These are phyloP conservation scores for Halcyon leucocephala DNA, from an alignment of 2,797 vertebrate genomes.

Conservation along the genomic window DNA sequence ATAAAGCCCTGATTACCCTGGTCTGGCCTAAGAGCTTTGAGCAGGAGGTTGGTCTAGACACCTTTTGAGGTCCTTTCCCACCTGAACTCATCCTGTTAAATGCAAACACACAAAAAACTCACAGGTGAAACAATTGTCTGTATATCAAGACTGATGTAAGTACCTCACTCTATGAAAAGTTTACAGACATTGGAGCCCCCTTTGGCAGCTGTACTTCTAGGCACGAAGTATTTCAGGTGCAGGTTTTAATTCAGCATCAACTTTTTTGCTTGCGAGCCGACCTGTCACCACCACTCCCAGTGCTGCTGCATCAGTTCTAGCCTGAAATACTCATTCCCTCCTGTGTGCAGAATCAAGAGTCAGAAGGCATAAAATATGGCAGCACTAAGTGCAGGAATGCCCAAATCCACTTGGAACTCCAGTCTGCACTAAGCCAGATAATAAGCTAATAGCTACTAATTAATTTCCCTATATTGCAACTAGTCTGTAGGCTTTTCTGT, in stretches of 20 bases:
- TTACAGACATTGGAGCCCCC: not conserved
- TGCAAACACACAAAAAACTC: not conserved
- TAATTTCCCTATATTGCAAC: not conserved
- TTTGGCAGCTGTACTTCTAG: not conserved
- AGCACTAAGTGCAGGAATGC: not conserved
- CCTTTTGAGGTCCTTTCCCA: not conserved
- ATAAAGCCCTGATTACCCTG: not conserved
- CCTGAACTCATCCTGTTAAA: not conserved
- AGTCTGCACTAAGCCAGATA: not conserved
- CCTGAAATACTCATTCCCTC: not conserved
- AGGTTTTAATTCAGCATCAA: not conserved
- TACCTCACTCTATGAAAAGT: not conserved
- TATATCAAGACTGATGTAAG: not conserved
- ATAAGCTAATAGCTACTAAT: conserved; percentile 9
- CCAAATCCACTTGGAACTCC: not conserved
- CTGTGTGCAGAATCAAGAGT: not conserved
- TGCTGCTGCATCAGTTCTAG: not conserved
- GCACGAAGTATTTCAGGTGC: not conserved
- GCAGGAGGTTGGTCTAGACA: not conserved
- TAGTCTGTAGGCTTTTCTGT: not conserved
- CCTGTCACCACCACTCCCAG: not conserved
- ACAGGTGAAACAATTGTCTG: not conserved
- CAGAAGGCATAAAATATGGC: not conserved
- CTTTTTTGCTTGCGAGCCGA: not conserved
- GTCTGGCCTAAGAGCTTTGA: not conserved